phyloP scores from a whole-genome alignment of 2,113 vertebrate genomes.

The Zosterops japonicus region DNA sequence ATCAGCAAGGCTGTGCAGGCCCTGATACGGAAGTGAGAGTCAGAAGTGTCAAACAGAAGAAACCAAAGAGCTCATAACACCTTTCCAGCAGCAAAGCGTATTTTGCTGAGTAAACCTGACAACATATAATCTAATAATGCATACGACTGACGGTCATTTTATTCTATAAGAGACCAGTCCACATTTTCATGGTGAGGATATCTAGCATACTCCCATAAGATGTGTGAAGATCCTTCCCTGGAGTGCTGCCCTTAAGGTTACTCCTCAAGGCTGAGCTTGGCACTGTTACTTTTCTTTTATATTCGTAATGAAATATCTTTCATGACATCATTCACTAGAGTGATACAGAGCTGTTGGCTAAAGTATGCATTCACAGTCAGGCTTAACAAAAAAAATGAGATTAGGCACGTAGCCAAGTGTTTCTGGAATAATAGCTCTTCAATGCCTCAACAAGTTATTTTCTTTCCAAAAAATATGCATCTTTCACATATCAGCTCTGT shows the following conservation, averaged over 20 bases:
- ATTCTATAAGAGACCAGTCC: background rate
- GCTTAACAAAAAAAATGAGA: background rate
- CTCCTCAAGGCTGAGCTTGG: background rate
- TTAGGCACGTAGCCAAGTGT: background rate
- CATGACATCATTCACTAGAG: background rate
- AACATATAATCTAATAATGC: background rate
- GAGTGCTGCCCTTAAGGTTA: background rate
- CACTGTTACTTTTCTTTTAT: background rate
- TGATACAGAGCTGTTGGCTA: background rate
- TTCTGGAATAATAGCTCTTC: background rate
- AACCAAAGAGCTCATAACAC: background rate
- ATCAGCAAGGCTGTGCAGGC: background rate
- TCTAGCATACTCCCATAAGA: background rate
- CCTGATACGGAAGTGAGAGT: background rate
- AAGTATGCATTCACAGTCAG: background rate
- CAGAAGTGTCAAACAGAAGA: background rate
- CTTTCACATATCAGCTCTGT: background rate
- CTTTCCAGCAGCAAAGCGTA: background rate
- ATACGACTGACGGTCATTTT: background rate
- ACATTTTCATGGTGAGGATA: background rate
- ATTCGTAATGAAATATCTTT: background rate
- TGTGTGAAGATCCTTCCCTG: background rate
- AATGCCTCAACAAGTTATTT: background rate
- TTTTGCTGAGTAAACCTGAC: background rate
- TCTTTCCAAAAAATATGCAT: background rate